A percentile compares a stretch with the other conserved stretches of the same genome.
These are phyloP conservation scores for Petrocephalus sullivani DNA, from an alignment of 2,797 vertebrate species.

Conservation along the genomic window DNA sequence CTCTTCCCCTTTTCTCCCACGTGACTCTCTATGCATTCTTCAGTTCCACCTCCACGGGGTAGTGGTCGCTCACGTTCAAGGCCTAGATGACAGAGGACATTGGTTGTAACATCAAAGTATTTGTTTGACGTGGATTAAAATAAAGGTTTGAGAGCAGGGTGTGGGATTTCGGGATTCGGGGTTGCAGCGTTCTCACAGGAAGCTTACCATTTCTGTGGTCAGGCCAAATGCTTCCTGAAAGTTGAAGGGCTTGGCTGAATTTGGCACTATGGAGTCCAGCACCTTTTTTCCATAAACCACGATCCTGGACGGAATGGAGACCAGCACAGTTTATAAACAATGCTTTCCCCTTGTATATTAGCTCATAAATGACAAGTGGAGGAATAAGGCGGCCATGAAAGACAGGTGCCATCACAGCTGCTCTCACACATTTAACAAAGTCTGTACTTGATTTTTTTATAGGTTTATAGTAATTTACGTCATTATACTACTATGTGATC, in stretches of 20 bases:
- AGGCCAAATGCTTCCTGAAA: conserved; percentile 49
- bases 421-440: not conserved
- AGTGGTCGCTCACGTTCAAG: conserved; percentile 49
- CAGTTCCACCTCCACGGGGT: conserved; percentile 53
- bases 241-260: conserved; percentile 57
- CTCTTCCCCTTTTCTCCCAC: not conserved
- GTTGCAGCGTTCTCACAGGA: not conserved
- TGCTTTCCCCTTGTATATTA: not conserved
- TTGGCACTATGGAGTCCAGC: conserved; percentile 44
- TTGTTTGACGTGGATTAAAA: not conserved
- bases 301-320: conserved; percentile 42
- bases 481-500: not conserved
- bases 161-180: not conserved
- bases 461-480: not conserved
- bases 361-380: not conserved
- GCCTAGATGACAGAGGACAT: conserved; percentile 34
- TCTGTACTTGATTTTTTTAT: not conserved
- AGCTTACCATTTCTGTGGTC: conserved; percentile 48
- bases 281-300: conserved; percentile 55
- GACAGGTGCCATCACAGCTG: not conserved
- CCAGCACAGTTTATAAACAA: not conserved
- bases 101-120: not conserved
- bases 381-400: not conserved
- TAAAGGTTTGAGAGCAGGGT: not conserved
- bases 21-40: not conserved